These are phyloP conservation scores for Abrostola tripartita DNA, from an alignment of 2,888 invertebrate species.

Conservation along the genomic window DNA sequence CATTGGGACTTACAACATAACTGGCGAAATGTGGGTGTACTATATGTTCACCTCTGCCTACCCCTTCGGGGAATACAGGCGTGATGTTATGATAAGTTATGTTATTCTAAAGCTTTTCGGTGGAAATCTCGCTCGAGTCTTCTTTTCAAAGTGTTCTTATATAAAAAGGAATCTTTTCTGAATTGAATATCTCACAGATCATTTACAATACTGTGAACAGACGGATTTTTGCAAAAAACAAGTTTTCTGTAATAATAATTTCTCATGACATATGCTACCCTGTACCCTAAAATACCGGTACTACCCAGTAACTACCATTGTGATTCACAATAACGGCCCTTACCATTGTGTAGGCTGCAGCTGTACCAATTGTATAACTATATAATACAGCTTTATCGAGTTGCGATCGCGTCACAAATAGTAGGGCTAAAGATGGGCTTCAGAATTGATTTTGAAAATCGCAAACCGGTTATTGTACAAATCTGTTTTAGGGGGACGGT, in stretches of 20 bases:
- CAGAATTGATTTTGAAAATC: conserved; percentile 2
- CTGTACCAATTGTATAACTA: conserved; percentile 26
- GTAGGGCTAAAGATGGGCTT: not conserved
- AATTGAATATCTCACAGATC: too few species aligned
- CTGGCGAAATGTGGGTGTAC: too few species aligned
- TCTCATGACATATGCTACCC: conserved; percentile 36
- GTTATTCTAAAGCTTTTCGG: too few species aligned
- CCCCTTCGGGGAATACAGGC: too few species aligned
- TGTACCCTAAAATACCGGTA: conserved; percentile 36
- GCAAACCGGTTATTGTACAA: conserved; percentile 1
- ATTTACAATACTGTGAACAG: not conserved
- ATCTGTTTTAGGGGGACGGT: not conserved
- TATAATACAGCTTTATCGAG: conserved; percentile 22
- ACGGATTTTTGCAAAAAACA: conserved; percentile 7
- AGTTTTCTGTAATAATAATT: conserved; percentile 32
- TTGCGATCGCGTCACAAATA: conserved; percentile 7
- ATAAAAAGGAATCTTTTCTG: too few species aligned
- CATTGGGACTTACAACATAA: too few species aligned
- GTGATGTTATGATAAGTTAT: too few species aligned
- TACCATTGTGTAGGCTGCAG: conserved; percentile 36
- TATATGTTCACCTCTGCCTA: too few species aligned
- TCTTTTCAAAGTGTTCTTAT: too few species aligned
- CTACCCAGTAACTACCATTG: conserved; percentile 37
- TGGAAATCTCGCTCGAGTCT: too few species aligned
- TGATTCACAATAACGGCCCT: conserved; percentile 37